Evolutionary conservation across 2,888 invertebrate genomes (phyloP).

Genomic region (Nomada flava): DNA sequence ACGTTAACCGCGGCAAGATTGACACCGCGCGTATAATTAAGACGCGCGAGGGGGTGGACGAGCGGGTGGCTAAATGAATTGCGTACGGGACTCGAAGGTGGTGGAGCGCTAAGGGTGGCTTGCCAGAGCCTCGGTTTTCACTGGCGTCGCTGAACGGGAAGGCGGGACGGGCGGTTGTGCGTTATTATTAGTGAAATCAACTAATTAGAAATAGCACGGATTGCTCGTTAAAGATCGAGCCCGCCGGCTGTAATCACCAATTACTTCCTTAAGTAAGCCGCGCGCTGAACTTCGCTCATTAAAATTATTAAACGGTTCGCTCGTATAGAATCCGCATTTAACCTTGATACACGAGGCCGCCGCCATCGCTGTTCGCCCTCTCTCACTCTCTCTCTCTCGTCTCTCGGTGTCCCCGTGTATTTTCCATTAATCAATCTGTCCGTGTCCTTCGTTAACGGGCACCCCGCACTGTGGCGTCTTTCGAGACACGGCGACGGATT

Average conservation of each 20-base stretch:
- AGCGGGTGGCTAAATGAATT: constrained; percentile 50
- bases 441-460: constrained; percentile 51
- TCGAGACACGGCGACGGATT: constrained; percentile 2
- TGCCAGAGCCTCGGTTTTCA: background rate
- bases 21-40: constrained; percentile 69
- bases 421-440: constrained; percentile 62
- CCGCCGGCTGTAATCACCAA: constrained; percentile 69
- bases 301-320: constrained; percentile 71
- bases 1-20: constrained; percentile 67
- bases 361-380: background rate
- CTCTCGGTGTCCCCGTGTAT: constrained; percentile 26
- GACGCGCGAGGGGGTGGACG: constrained; percentile 38
- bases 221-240: constrained; percentile 71
- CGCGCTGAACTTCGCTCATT: constrained; percentile 71
- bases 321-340: constrained; percentile 59
- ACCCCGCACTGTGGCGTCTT: constrained; percentile 19
- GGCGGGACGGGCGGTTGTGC: constrained; percentile 35
- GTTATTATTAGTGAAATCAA: constrained; percentile 72
- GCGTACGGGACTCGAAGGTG: constrained; percentile 40
- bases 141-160: background rate
- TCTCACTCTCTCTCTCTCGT: background rate
- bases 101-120: constrained; percentile 5
- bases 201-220: constrained; percentile 72
- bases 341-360: constrained; percentile 56
- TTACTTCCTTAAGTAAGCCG: constrained; percentile 71